Evolutionary conservation across 92 coral and sea anemone genomes (phyloP).

Genomic region (Bergia sp.): DNA sequence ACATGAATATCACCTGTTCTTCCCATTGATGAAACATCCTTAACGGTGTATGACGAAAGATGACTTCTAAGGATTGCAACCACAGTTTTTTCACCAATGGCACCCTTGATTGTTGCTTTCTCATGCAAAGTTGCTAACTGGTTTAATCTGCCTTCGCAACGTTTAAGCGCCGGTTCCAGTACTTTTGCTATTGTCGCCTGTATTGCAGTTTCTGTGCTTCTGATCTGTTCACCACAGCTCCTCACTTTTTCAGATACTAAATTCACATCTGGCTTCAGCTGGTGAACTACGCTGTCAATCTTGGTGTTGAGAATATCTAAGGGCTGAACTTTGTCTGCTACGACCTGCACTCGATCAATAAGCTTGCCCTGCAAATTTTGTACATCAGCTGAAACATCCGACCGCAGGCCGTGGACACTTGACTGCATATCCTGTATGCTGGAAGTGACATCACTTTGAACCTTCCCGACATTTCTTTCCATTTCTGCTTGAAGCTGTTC

Average conservation of each 20-base stretch:
- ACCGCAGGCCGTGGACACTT: slow-evolving; percentile 29
- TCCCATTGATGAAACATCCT: neutral
- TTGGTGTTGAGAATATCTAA: slow-evolving; percentile 24
- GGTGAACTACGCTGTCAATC: slow-evolving; percentile 11
- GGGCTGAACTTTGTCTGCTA: slow-evolving; percentile 53
- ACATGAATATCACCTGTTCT: slow-evolving; percentile 59
- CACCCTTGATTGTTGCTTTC: slow-evolving; percentile 56
- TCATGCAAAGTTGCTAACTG: slow-evolving; percentile 36
- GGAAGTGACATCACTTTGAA: slow-evolving; percentile 1
- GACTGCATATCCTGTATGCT: slow-evolving; percentile 2
- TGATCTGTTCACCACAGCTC: neutral
- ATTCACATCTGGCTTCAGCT: neutral
- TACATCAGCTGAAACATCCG: slow-evolving; percentile 29
- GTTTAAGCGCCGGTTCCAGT: neutral
- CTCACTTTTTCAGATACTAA: slow-evolving; percentile 3
- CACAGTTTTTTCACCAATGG: slow-evolving; percentile 54
- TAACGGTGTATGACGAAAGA: slow-evolving; percentile 35
- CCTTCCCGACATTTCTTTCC: slow-evolving; percentile 5
- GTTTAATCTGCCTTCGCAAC: slow-evolving; percentile 34
- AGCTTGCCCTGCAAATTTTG: slow-evolving; percentile 13
- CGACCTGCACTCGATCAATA: slow-evolving; percentile 34
- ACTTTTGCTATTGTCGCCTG: slow-evolving; percentile 6
- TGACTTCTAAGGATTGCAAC: slow-evolving; percentile 11
- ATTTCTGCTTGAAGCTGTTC: slow-evolving; percentile 22
- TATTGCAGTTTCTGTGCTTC: slow-evolving; percentile 13